Evolutionary conservation across 2,888 invertebrate species (phyloP), one percentile per base, ranked within the genome.

Genomic region (Amorpha juglandis): DNA sequence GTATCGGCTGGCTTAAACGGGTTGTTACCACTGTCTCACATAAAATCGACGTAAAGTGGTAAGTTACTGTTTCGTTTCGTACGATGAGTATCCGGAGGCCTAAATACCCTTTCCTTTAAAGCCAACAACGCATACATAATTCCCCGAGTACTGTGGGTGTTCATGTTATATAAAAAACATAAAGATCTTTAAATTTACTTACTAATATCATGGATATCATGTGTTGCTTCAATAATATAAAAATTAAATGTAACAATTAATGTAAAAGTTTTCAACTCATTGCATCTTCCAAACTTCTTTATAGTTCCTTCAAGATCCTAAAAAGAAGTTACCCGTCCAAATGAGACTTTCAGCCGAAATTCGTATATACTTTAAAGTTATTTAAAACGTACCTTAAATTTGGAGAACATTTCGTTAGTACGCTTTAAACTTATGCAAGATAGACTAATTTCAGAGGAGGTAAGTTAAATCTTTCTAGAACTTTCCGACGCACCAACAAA

Each of bases 381-480:
- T 55, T 16, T 55, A 55, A 55, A 52, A 16, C 6, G 11, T 38
- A 58, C 55, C 55, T 19, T 16, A n/a, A 8, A 38, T 58, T 58
- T 16, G 3, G 35, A 9, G 16, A 38, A 38, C n/a, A 38, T 58
- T 38, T 58, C 16, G 38, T 19, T 9, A 55, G 16, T 16, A 19
- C 19, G 19, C 42, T 58, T 42, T n/a, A n/a, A 58, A 58, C 33
- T 64, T 33, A 33, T 19, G 19, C 16, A 35, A 45, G 21, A 27
- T 47, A 33, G 11, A 38, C 19, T 27, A 12, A 38, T 47, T 33
- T 27, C 42, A 64, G 47, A 45, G 45, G 12, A n/a, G 38, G 64
- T 16, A 42, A 14, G 45, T 64, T 64, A 55, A 64, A 64, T 11
- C 64, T 55, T 53, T 8, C 47, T n/a, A 47, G 35, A 55, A 55